Evolutionary conservation across 2,888 invertebrate genomes (phyloP), one percentile per base, ranked within the genome.

Genomic region (Nudaria mundana): DNA sequence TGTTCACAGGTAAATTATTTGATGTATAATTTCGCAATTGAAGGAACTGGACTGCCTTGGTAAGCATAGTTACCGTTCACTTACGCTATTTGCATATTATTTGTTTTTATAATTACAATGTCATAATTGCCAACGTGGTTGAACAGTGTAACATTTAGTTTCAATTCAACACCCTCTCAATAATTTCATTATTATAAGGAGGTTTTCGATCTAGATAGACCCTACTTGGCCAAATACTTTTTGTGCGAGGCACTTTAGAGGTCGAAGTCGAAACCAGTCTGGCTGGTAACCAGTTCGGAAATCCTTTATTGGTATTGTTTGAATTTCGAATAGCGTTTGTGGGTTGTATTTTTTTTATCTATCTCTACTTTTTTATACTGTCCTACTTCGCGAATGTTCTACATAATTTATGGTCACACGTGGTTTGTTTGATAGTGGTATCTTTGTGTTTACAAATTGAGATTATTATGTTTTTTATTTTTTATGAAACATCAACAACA

Each of bases 391-490:
- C 23, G 25, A 43, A 44, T 15, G 42, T 44, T 42, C 56, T 22
- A 57, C 30, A 48, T 57, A n/a, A n/a, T 43, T 13, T 20, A 35
- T 25, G 5, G 18, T 22, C 51, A 44, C 55, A 55, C 44, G 52
- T 47, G 45, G 22, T 35, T 2, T 24, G 26, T 35, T 31, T 43
- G 43, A 43, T 48, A 56, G 41, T n/a, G n/a, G n/a, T n/a, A 23
- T 10, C n/a, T 10, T 1, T 3, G n/a, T 2, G 10, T 10, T 23
- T 1, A 10, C 10, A 23, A 23, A 23, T 10, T 23, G 23, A 10
- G 10, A 3, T n/a, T 10, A 10, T 8, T 4, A 8, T 20, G n/a
- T n/a, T n/a, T n/a, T n/a, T n/a, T n/a, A n/a, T n/a, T n/a, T n/a
- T n/a, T n/a, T n/a, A n/a, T n/a, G n/a, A n/a, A n/a, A n/a, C n/a